These are phyloP conservation scores for Hephaestus fuliginosus DNA, from an alignment of 2,797 vertebrate species.

Conservation along the genomic window DNA sequence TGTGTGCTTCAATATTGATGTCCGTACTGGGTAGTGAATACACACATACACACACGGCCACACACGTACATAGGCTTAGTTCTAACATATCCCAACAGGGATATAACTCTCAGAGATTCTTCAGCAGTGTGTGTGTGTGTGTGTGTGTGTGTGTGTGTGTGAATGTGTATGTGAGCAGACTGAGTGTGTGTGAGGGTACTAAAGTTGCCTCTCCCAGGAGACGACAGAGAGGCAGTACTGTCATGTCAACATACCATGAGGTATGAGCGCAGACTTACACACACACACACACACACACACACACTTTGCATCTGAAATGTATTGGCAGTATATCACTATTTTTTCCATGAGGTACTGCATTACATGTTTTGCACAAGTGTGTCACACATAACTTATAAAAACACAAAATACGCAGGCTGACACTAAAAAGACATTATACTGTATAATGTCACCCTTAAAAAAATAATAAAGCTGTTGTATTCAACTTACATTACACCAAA, in stretches of 20 bases:
- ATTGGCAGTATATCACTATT: neutral
- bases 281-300: constrained; percentile 16
- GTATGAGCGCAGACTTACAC: constrained; percentile 17
- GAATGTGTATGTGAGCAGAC: constrained; percentile 12
- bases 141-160: constrained; percentile 40
- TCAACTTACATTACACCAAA: neutral
- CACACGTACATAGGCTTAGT: constrained; percentile 13
- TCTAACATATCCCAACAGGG: constrained; percentile 44
- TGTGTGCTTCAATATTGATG: constrained; percentile 45
- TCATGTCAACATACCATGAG: constrained; percentile 39
- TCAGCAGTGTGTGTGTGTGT: constrained; percentile 23
- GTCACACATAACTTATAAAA: constrained; percentile 6
- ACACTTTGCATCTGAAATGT: constrained; percentile 19
- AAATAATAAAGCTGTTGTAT: neutral
- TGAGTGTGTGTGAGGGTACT: constrained; percentile 44
- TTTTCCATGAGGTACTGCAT: constrained; percentile 1
- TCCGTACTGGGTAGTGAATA: constrained; percentile 20
- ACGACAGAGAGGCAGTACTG: constrained; percentile 73
- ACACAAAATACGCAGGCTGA: neutral
- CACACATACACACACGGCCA: constrained; percentile 38
- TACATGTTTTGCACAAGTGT: constrained; percentile 16
- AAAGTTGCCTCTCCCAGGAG: constrained; percentile 73
- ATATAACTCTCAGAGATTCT: constrained; percentile 27
- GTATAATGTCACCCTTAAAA: neutral
- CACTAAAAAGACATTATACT: neutral